A percentile compares a stretch with the other conserved stretches of the same genome.
phyloP scores from a whole-genome alignment of 2,113 vertebrate genomes.

The Poeciliopsis retropinna region DNA sequence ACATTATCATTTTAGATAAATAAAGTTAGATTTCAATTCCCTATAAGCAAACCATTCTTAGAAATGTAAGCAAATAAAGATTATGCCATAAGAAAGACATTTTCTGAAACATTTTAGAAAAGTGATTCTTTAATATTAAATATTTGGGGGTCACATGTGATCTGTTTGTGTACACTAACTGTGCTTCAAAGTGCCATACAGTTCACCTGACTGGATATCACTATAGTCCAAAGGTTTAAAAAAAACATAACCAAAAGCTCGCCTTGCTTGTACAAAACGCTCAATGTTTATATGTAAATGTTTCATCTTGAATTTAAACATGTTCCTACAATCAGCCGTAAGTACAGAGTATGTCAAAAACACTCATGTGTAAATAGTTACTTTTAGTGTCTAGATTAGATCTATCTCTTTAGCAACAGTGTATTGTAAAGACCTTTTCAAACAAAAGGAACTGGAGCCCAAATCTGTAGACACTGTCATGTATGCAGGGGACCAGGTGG shows the following conservation, averaged over 20 bases:
- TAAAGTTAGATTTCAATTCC: slow-evolving; percentile 8
- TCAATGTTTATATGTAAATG: slow-evolving; percentile 58
- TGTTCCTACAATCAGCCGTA: slow-evolving; percentile 79
- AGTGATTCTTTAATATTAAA: background rate
- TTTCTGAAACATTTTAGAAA: background rate
- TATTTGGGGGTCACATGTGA: slow-evolving; percentile 45
- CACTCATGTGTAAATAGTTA: slow-evolving; percentile 67
- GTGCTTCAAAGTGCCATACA: slow-evolving; percentile 73
- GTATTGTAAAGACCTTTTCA: slow-evolving; percentile 64
- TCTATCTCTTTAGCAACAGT: slow-evolving; percentile 43
- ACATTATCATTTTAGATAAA: slow-evolving; percentile 26
- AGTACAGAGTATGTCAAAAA: slow-evolving; percentile 84
- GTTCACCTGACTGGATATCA: slow-evolving; percentile 56
- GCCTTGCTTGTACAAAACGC: slow-evolving; percentile 74
- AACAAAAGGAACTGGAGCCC: slow-evolving; percentile 77
- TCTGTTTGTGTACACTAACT: slow-evolving; percentile 52
- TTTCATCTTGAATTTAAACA: slow-evolving; percentile 52
- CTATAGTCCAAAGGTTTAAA: slow-evolving; percentile 51
- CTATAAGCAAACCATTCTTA: background rate
- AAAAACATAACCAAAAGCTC: slow-evolving; percentile 49
- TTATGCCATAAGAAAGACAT: slow-evolving; percentile 24
- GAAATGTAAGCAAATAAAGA: background rate
- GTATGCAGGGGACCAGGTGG: slow-evolving; percentile 34
- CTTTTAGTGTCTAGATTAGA: slow-evolving; percentile 43
- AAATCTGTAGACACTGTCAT: slow-evolving; percentile 77